Evolutionary conservation across 2,888 invertebrate genomes (phyloP).

Genomic region (Amorpha juglandis): DNA sequence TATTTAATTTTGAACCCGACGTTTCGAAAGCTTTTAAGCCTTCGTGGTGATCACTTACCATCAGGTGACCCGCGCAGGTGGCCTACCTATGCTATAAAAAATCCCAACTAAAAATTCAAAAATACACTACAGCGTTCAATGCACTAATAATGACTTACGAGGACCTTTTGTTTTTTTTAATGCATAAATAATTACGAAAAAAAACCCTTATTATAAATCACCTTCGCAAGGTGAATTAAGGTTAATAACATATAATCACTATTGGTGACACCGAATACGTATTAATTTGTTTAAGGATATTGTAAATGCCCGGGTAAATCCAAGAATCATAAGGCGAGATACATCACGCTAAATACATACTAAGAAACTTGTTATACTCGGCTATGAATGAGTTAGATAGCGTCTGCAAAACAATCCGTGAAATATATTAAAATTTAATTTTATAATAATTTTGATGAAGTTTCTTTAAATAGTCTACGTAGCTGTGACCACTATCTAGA

Average conservation of each 20-base stretch:
- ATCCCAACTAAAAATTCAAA: too few species aligned
- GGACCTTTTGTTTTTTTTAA: too few species aligned
- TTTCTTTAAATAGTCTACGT: too few species aligned
- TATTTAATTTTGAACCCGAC: too few species aligned
- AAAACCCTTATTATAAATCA: neutral
- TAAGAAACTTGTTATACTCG: neutral
- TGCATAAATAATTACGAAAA: neutral
- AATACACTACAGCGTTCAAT: too few species aligned
- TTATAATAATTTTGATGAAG: too few species aligned
- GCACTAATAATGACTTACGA: too few species aligned
- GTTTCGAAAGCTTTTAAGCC: too few species aligned
- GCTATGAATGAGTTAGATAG: constrained; percentile 13
- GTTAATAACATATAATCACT: neutral
- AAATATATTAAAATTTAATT: neutral
- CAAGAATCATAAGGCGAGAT: constrained; percentile 31
- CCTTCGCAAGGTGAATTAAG: neutral
- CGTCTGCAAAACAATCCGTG: neutral
- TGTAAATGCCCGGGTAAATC: constrained; percentile 43
- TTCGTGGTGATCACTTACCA: too few species aligned
- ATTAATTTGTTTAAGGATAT: constrained; percentile 17
- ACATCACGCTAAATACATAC: constrained; percentile 9
- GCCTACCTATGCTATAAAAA: too few species aligned
- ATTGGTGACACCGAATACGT: constrained; percentile 4
- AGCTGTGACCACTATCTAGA: too few species aligned
- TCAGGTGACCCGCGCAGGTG: too few species aligned